Evolutionary conservation across 1,140 invertebrate species (phyloP).

Genomic region (Drosophila teissieri): DNA sequence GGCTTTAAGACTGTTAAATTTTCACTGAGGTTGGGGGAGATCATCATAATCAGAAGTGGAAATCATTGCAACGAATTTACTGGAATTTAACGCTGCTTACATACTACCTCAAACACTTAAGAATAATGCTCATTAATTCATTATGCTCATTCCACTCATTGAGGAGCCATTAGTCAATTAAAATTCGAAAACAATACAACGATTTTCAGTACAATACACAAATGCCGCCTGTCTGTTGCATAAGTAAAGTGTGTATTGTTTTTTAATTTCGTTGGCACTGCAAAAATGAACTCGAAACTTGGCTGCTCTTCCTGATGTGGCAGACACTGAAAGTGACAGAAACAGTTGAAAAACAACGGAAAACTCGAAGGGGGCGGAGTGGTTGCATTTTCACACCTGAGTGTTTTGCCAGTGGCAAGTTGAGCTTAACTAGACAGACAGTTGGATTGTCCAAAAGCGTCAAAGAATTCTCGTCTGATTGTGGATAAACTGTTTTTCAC

Average conservation of each 20-base stretch:
- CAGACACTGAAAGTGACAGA: conserved; percentile 30
- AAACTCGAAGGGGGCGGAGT: background rate
- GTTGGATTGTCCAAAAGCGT: conserved; percentile 37
- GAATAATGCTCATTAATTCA: background rate
- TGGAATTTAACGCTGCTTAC: background rate
- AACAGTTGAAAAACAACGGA: conserved; percentile 1
- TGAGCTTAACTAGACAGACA: conserved; percentile 38
- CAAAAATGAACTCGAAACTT: conserved; percentile 39
- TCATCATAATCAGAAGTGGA: too few relatives aligned
- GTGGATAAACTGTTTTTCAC: conserved; percentile 23
- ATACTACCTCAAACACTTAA: too few relatives aligned
- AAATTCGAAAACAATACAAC: conserved; percentile 2
- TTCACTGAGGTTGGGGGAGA: too few relatives aligned
- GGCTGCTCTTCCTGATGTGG: conserved; percentile 39
- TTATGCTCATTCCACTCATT: background rate
- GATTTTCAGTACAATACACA: background rate
- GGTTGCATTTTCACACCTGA: conserved; percentile 29
- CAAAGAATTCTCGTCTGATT: conserved; percentile 28
- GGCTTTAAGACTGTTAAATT: background rate
- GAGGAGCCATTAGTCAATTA: background rate
- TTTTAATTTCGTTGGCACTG: conserved; percentile 57
- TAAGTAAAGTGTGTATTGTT: conserved; percentile 34
- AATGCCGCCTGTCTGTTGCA: conserved; percentile 47
- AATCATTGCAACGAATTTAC: too few relatives aligned
- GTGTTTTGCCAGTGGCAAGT: conserved; percentile 37